A percentile compares a stretch with the other conserved stretches of the same genome.
phyloP scores from a whole-genome alignment of 2,888 invertebrate genomes.

The Agrochola circellaris region DNA sequence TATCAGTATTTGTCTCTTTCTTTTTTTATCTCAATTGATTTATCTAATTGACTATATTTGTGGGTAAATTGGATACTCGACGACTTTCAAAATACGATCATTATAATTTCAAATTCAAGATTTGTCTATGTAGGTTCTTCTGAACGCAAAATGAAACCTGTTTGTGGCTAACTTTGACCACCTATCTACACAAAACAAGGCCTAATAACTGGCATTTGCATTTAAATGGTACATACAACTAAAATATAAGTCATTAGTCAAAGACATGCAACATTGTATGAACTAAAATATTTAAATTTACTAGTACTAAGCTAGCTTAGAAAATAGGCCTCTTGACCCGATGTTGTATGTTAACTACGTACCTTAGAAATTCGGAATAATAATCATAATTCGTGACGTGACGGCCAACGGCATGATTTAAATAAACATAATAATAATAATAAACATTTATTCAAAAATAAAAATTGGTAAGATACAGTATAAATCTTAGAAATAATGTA shows the following conservation, averaged over 20 bases:
- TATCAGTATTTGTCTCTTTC: no score
- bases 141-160: constrained; percentile 14
- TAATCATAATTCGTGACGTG: no score
- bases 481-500: no score
- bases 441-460: no score
- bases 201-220: constrained; percentile 70
- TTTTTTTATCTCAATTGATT: no score
- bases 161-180: constrained; percentile 24
- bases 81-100: constrained; percentile 16
- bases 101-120: constrained; percentile 18
- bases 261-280: constrained; percentile 58
- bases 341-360: not conserved
- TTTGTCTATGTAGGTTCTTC: constrained; percentile 2
- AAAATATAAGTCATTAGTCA: constrained; percentile 61
- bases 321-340: not conserved
- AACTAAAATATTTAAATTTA: constrained; percentile 36
- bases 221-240: constrained; percentile 67
- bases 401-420: no score
- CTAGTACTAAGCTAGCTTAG: not conserved
- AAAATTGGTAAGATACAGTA: no score
- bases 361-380: no score
- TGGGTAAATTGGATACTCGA: not conserved
- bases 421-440: no score
- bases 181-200: constrained; percentile 42
- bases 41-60: no score